These are phyloP conservation scores for Ginglymostoma cirratum DNA, from an alignment of 2,113 vertebrate species.

Conservation along the genomic window DNA sequence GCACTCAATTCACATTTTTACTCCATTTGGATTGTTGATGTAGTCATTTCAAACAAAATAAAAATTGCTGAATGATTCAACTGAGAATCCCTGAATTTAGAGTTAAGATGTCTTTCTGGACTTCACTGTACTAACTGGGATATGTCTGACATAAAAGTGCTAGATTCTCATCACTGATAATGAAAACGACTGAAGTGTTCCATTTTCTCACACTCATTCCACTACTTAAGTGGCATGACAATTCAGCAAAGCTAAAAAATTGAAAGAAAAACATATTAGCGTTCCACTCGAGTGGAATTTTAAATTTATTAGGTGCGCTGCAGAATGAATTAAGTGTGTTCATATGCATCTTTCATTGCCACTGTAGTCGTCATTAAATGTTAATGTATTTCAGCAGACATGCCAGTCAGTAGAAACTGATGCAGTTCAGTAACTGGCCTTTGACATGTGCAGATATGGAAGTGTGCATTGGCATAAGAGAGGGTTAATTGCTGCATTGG, in stretches of 20 bases:
- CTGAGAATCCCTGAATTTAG: not conserved
- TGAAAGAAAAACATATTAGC: not conserved
- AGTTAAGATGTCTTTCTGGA: not conserved
- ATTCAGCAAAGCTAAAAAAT: not conserved
- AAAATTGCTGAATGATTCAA: not conserved
- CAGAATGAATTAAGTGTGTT: not conserved
- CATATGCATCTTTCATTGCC: not conserved
- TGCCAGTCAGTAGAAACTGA: not conserved
- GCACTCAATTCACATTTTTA: not conserved
- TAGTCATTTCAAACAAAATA: not conserved
- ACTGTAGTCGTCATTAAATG: not conserved
- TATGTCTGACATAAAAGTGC: not conserved
- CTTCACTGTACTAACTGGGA: not conserved
- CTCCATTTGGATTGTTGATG: not conserved
- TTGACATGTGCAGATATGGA: not conserved
- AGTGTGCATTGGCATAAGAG: not conserved
- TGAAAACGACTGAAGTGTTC: not conserved
- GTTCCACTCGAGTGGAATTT: not conserved
- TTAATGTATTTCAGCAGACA: not conserved
- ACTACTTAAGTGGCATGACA: not conserved
- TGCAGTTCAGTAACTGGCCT: not conserved
- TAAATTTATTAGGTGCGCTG: not conserved
- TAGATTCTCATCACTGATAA: not conserved
- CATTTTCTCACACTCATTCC: not conserved
- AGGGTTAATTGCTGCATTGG: not conserved